Evolutionary conservation across 2,888 invertebrate species (phyloP).

Genomic region (Nemurella pictetii): DNA sequence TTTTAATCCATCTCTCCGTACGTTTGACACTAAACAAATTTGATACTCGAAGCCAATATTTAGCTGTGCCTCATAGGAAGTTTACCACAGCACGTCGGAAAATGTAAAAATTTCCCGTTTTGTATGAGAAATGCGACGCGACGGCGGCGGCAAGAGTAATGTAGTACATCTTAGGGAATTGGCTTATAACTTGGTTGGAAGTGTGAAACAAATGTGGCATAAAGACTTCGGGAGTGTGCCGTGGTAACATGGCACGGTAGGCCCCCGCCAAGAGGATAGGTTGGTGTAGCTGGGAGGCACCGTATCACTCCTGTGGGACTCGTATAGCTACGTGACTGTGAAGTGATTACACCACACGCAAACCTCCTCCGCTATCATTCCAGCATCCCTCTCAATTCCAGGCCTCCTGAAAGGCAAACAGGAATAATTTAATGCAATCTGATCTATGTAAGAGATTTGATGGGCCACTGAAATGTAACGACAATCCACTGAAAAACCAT

Average conservation of each 20-base stretch:
- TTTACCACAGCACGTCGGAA: background rate
- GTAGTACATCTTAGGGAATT: conserved; percentile 20
- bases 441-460: background rate
- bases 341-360: conserved; percentile 25
- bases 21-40: too few relatives aligned
- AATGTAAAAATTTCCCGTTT: background rate
- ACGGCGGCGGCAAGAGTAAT: background rate
- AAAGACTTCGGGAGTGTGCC: conserved; percentile 13
- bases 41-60: background rate
- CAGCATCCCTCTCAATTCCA: background rate
- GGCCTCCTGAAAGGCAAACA: background rate
- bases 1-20: too few relatives aligned
- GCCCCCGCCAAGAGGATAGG: background rate
- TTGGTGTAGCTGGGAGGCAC: background rate
- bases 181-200: background rate
- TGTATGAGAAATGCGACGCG: conserved; percentile 13
- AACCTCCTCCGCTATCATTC: background rate
- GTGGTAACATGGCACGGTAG: background rate
- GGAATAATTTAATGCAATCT: background rate
- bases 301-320: conserved; percentile 18
- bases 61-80: background rate
- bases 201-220: conserved; percentile 27
- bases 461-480: background rate
- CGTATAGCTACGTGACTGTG: conserved; percentile 16
- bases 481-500: background rate